These are phyloP conservation scores for Druon quercuslanigerum DNA, from an alignment of 1,140 invertebrate species.

Conservation along the genomic window DNA sequence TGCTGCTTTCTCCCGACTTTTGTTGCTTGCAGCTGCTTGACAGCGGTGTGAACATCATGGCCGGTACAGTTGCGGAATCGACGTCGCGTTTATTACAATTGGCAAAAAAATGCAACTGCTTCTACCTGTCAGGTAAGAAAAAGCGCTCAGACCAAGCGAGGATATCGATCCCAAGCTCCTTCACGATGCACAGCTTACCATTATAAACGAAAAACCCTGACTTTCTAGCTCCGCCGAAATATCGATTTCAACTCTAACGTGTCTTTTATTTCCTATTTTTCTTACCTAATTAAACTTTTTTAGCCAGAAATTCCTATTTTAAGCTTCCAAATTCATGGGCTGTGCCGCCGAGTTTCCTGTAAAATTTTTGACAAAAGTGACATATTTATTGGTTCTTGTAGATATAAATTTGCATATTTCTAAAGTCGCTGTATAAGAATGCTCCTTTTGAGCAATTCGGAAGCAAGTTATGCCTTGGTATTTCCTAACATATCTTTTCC, in stretches of 20 bases:
- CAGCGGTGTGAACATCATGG: conserved; percentile 66
- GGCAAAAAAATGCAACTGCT: conserved; percentile 90
- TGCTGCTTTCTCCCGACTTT: neutral
- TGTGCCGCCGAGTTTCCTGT: too few relatives aligned
- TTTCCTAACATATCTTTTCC: too few relatives aligned
- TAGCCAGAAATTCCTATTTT: neutral
- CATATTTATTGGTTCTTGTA: neutral
- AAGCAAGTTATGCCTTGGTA: neutral
- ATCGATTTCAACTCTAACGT: conserved; percentile 60
- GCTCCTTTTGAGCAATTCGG: neutral
- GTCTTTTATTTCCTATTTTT: conserved; percentile 54
- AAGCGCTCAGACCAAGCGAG: neutral
- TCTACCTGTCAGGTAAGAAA: conserved; percentile 86
- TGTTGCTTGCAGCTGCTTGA: conserved; percentile 34
- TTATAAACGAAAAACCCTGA: conserved; percentile 40
- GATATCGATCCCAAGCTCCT: neutral
- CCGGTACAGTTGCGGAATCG: conserved; percentile 73
- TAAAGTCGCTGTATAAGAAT: neutral
- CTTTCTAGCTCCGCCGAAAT: conserved; percentile 52
- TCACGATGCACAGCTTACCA: conserved; percentile 1
- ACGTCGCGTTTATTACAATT: conserved; percentile 84
- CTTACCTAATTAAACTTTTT: conserved; percentile 33
- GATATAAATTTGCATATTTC: neutral
- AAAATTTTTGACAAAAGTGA: neutral
- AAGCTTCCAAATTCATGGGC: neutral